Conservation (phyloP, 2,888 invertebrate genomes). For the Hipparchia sbordonii region DNA sequence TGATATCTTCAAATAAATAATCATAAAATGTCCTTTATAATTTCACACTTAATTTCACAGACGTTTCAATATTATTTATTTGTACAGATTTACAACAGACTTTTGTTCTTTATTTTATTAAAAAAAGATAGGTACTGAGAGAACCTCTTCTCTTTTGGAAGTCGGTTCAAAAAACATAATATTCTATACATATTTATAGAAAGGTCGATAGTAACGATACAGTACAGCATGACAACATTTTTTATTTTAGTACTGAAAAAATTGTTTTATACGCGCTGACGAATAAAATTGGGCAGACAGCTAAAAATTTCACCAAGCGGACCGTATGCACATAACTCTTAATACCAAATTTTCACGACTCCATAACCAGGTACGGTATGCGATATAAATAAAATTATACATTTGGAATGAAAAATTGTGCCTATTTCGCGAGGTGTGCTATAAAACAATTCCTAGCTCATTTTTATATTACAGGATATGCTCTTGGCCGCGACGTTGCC, state of each 20-base stretch:
- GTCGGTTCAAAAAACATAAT: too few relatives aligned
- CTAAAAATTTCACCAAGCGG: constrained; percentile 21
- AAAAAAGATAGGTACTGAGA: too few relatives aligned
- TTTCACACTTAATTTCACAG: too few relatives aligned
- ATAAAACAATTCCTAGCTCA: constrained; percentile 55
- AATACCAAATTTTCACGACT: constrained; percentile 34
- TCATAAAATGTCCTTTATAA: too few relatives aligned
- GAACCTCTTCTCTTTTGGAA: too few relatives aligned
- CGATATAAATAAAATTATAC: constrained; percentile 32
- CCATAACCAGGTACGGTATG: constrained; percentile 22
- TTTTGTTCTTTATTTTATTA: too few relatives aligned
- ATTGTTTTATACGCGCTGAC: constrained; percentile 13
- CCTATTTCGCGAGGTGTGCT: constrained; percentile 40
- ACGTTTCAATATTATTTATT: too few relatives aligned
- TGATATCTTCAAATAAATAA: too few relatives aligned
- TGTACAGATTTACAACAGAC: too few relatives aligned
- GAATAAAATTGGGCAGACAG: constrained; percentile 25
- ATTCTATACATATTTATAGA: too few relatives aligned
- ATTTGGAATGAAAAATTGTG: constrained; percentile 34
- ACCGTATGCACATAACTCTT: constrained; percentile 21
- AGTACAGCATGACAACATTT: not conserved
- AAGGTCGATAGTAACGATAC: too few relatives aligned
- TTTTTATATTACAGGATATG: not conserved
- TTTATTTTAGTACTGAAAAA: constrained; percentile 18
- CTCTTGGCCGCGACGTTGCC: too few relatives aligned